A percentile compares a stretch with the other conserved stretches of the same genome.
These are phyloP conservation scores for Heliornis fulica DNA, from an alignment of 2,113 vertebrate species.

Conservation along the genomic window DNA sequence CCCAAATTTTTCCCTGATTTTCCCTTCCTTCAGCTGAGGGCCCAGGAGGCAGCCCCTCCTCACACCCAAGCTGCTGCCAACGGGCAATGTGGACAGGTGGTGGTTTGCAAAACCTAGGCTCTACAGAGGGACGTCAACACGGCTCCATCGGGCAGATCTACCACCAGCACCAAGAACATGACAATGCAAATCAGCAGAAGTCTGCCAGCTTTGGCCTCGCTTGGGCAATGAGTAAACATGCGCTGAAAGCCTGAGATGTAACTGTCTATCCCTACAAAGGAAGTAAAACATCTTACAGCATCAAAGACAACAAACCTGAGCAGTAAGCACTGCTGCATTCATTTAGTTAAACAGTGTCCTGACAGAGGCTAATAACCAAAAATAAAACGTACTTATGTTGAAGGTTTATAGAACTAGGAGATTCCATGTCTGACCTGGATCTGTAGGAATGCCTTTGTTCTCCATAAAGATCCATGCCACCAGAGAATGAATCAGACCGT, in stretches of 20 bases:
- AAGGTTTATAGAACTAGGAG: constrained; percentile 77
- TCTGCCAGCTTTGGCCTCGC: background rate
- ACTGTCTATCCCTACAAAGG: background rate
- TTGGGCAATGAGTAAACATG: background rate
- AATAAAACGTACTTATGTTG: constrained; percentile 75
- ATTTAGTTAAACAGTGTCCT: background rate
- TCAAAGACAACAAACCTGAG: background rate
- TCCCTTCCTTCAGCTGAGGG: background rate
- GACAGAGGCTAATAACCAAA: background rate
- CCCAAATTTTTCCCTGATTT: too few species aligned
- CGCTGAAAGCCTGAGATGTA: background rate
- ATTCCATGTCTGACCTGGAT: constrained; percentile 85
- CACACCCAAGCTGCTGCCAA: background rate
- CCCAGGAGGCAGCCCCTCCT: background rate
- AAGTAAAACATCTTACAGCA: background rate
- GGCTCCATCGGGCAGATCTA: background rate
- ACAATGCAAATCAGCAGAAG: background rate
- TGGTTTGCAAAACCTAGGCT: background rate
- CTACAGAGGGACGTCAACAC: rapidly evolving
- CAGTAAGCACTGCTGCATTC: background rate
- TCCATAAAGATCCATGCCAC: constrained; percentile 80
- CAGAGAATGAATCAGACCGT: constrained; percentile 80
- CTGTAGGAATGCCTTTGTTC: constrained; percentile 79
- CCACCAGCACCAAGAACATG: background rate
- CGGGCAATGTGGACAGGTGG: background rate